These are phyloP conservation scores for Poecile atricapillus DNA, from an alignment of 2,113 vertebrate species.

Conservation along the genomic window DNA sequence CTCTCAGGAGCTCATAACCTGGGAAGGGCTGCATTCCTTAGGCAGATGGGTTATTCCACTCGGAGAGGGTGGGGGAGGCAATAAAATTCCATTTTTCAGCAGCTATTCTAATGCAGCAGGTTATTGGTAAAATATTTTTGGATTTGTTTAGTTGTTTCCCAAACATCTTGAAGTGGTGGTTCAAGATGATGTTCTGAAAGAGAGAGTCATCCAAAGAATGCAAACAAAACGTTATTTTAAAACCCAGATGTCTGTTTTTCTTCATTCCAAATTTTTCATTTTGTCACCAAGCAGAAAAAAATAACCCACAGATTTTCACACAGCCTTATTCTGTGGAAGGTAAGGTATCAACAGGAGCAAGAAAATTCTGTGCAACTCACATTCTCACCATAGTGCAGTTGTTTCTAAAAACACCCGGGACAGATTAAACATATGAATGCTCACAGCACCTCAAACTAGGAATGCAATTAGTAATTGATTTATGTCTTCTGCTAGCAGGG, in stretches of 20 bases:
- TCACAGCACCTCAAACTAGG: neutral
- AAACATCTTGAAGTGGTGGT: neutral
- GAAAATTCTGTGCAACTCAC: neutral
- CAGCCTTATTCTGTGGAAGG: neutral
- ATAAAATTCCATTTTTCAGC: neutral
- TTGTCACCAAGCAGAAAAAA: neutral
- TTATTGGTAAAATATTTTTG: neutral
- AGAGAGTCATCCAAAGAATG: neutral
- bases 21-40: neutral
- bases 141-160: neutral
- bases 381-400: neutral
- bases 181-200: neutral
- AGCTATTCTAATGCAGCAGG: neutral
- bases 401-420: neutral
- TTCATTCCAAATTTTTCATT: neutral
- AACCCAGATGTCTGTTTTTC: neutral
- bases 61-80: neutral
- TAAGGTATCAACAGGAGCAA: neutral
- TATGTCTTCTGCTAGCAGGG: neutral
- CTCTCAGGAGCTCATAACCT: neutral
- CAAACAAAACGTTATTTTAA: conserved; percentile 10
- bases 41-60: neutral
- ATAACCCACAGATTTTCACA: neutral
- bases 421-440: neutral
- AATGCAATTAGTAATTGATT: conserved; percentile 26